A percentile compares a stretch with the other conserved stretches of the same genome.
Evolutionary conservation across 2,888 invertebrate species (phyloP).

Genomic region (Schizotus pectinicornis): DNA sequence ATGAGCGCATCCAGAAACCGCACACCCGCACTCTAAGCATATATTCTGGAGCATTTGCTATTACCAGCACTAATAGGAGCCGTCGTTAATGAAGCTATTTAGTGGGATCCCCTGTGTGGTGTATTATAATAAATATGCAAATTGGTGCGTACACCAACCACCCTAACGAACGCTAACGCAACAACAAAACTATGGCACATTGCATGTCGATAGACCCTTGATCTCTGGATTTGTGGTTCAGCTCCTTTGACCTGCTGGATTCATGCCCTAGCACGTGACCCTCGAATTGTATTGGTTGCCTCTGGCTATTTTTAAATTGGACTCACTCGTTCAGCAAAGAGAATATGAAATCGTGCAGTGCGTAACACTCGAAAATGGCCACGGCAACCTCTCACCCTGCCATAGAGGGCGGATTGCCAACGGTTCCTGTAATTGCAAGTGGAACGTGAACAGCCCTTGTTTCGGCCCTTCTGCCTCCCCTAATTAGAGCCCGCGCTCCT

Average conservation of each 20-base stretch:
- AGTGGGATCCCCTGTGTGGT: slow-evolving; percentile 23
- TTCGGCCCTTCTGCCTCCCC: slow-evolving; percentile 41
- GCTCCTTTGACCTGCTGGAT: background rate
- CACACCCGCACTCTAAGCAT: background rate
- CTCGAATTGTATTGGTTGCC: slow-evolving; percentile 18
- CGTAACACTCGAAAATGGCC: slow-evolving; percentile 18
- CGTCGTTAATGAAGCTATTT: slow-evolving; percentile 31
- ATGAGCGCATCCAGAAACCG: slow-evolving; percentile 3
- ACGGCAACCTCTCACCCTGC: slow-evolving; percentile 17
- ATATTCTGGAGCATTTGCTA: slow-evolving; percentile 2
- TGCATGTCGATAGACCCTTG: background rate
- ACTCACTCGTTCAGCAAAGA: slow-evolving; percentile 27
- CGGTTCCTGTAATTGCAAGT: slow-evolving; percentile 42
- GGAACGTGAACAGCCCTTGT: slow-evolving; percentile 43
- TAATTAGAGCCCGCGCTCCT: slow-evolving; percentile 36
- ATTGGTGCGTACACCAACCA: slow-evolving; percentile 19
- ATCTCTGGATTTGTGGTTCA: background rate
- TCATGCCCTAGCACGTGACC: slow-evolving; percentile 3
- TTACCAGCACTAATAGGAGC: slow-evolving; percentile 25
- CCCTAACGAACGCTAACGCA: background rate
- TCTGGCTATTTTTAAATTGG: slow-evolving; percentile 27
- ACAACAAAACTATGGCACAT: background rate
- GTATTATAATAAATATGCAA: slow-evolving; percentile 29
- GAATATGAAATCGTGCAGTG: slow-evolving; percentile 34
- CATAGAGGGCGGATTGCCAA: slow-evolving; percentile 24